Percentiles rank a stretch among this genome's conserved stretches.
These are phyloP conservation scores for Elysia chlorotica DNA, from an alignment of 1,140 invertebrate genomes.

Conservation along the genomic window DNA sequence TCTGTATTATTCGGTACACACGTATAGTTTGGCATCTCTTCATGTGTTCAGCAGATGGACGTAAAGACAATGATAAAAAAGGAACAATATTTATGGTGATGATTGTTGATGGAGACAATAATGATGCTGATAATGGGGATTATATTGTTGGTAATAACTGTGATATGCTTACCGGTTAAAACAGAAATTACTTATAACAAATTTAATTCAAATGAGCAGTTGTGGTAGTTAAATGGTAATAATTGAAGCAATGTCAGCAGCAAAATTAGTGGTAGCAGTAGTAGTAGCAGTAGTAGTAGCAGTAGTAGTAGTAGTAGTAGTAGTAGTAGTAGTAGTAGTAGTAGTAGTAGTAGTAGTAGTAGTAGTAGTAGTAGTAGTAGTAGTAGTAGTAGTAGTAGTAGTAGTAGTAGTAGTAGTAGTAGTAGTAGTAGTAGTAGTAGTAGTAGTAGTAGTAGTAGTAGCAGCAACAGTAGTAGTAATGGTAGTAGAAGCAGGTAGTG, in stretches of 20 bases:
- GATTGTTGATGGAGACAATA: no score
- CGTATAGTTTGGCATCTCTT: no score
- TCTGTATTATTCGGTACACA: no score
- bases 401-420: background rate
- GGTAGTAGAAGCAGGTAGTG: background rate
- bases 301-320: background rate
- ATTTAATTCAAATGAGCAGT: no score
- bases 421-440: background rate
- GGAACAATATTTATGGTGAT: no score
- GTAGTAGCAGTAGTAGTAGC: background rate
- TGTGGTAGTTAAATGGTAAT: no score
- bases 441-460: conserved; percentile 1
- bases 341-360: conserved; percentile 1
- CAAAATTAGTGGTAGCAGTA: background rate
- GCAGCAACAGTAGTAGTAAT: background rate
- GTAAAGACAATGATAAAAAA: no score
- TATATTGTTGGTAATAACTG: no score
- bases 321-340: background rate
- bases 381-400: background rate
- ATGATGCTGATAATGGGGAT: no score
- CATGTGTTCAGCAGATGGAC: no score
- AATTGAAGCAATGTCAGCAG: background rate
- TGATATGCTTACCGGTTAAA: no score
- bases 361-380: background rate
- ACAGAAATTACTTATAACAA: no score